Conservation (phyloP, 1,140 invertebrate species). For the Diachasma alloeum region DNA sequence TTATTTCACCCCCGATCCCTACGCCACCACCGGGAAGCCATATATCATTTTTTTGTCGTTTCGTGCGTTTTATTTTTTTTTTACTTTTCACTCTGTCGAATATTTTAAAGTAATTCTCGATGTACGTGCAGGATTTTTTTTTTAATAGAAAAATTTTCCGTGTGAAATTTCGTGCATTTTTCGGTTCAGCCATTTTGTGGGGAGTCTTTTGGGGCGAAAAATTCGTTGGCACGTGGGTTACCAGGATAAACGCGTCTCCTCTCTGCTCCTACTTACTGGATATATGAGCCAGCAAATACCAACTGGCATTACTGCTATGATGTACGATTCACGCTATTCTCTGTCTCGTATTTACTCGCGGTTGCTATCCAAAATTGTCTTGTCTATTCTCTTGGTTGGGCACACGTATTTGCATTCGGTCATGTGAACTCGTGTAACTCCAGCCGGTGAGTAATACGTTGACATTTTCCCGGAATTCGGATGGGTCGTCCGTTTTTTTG, state of each 20-base stretch:
- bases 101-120: background rate
- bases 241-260: background rate
- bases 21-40: background rate
- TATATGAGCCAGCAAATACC: background rate
- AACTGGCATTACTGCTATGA: background rate
- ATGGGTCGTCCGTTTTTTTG: background rate
- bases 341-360: background rate
- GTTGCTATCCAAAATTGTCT: background rate
- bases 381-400: background rate
- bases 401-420: background rate
- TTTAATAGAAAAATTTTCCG: background rate
- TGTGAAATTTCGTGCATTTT: background rate
- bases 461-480: background rate
- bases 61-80: background rate
- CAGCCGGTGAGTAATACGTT: background rate
- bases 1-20: background rate
- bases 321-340: background rate
- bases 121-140: too few relatives aligned
- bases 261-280: background rate
- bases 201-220: background rate
- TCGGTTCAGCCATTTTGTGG: background rate
- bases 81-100: background rate
- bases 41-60: background rate
- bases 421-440: background rate
- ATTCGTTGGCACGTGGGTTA: slow-evolving; percentile 3